These are phyloP conservation scores for Fragariocoptes setiger DNA, from an alignment of 1,140 invertebrate genomes.

Conservation along the genomic window DNA sequence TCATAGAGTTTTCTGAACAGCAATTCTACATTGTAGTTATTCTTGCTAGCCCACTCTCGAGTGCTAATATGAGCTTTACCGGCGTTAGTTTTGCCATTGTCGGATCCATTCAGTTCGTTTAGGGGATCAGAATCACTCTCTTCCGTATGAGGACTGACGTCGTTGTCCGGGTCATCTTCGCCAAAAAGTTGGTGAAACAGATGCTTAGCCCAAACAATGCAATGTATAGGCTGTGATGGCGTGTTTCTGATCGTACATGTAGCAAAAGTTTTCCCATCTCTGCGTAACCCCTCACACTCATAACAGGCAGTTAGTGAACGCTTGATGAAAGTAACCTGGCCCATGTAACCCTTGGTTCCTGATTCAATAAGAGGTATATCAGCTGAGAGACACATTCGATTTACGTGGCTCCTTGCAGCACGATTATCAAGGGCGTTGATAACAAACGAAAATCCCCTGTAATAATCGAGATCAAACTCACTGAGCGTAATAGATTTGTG, in stretches of 20 bases:
- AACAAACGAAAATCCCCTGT: conserved; percentile 63
- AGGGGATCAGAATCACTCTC: too few relatives aligned
- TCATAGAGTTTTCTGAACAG: conserved; percentile 40
- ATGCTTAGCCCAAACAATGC: conserved; percentile 97
- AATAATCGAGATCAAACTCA: conserved; percentile 66
- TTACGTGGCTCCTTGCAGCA: conserved; percentile 85
- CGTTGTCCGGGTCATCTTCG: conserved; percentile 73
- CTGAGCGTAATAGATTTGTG: conserved; percentile 22
- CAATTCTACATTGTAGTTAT: conserved; percentile 39
- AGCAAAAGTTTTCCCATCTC: conserved; percentile 65
- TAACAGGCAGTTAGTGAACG: conserved; percentile 58
- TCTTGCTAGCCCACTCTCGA: conserved; percentile 47
- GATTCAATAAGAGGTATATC: conserved; percentile 78
- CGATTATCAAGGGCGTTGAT: conserved; percentile 92
- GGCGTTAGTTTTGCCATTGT: not conserved
- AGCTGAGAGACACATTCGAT: conserved; percentile 86
- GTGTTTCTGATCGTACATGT: conserved; percentile 97
- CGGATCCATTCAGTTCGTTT: too few relatives aligned
- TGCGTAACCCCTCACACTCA: conserved; percentile 60
- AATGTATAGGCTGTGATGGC: conserved; percentile 95
- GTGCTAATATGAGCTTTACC: conserved; percentile 41
- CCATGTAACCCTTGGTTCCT: conserved; percentile 79
- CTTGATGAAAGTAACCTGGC: conserved; percentile 35
- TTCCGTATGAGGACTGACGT: conserved; percentile 82
- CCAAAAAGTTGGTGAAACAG: conserved; percentile 80